Evolutionary conservation across 2,797 vertebrate species (phyloP).

Genomic region (Sebastes trivittatus): DNA sequence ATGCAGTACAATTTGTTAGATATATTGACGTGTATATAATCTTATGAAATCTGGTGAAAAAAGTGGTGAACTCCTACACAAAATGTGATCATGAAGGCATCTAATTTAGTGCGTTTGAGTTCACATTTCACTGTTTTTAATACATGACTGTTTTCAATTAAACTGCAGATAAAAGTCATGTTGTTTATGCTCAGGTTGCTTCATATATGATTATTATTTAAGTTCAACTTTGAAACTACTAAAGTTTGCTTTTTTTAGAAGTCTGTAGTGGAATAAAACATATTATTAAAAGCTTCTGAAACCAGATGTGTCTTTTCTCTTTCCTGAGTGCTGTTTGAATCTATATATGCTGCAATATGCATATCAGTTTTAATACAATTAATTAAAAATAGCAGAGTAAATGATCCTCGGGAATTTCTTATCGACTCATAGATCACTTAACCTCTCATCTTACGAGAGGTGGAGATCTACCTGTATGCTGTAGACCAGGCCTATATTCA

Average conservation of each 20-base stretch:
- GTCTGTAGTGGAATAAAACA: background rate
- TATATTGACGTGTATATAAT: background rate
- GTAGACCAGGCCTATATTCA: no score
- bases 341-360: accelerated
- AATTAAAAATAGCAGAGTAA: background rate
- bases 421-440: no score
- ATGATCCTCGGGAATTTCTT: background rate
- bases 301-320: background rate
- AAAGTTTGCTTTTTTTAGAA: background rate
- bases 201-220: background rate
- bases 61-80: background rate
- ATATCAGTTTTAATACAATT: background rate
- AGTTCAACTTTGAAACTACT: background rate
- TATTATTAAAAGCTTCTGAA: background rate
- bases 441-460: no score
- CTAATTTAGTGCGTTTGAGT: background rate
- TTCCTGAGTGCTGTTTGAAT: background rate
- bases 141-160: background rate
- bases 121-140: background rate
- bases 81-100: background rate
- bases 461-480: no score
- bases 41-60: background rate
- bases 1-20: background rate
- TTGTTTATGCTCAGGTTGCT: background rate
- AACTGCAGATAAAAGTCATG: background rate